Base-by-base conservation (phyloP, 2,888 invertebrate species). In the Plebejus argus region DNA sequence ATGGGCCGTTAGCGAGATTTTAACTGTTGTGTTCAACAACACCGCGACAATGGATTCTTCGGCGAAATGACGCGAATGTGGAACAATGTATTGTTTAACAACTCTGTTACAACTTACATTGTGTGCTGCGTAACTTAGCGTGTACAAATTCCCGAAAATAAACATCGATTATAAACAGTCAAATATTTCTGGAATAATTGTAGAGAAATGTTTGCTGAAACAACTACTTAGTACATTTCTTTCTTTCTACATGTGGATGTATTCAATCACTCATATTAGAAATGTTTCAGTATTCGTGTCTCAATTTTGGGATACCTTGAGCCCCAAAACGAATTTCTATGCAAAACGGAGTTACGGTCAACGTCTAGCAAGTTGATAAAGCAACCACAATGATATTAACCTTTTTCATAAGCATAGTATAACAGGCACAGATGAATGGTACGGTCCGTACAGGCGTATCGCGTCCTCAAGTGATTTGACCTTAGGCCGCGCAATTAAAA, bases 21-120 rank as follows among this genome's bases (percentile, higher is more conserved):
- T 84, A 87, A 84, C 86, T 88, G 86, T 89, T 90, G 88, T 87
- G 88, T 84, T 82, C 91, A 94, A 93, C 93, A 93, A 92, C 91
- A 91, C 78, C 79, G 86, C 89, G 87, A 94, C 93, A 94, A 93
- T 94, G 91, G 92, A 85, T 84, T 86, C 87, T 93, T 92, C 91
- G 87, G 81, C 86, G 93, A 92, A 93, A 83, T 85, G 84, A 83
- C 83, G 84, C 88, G 89, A 90, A 92, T 91, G 90, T 90, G 88
- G 90, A 92, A 94, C 93, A 94, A 93, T 93, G 91, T 72, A 87
- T 89, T 91, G 91, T 90, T 90, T 89, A 93, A 92, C 91, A 91
- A 92, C 92, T 91, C 86, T 89, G 90, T 91, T 80, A 90, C n/a
- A n/a, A n/a, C n/a, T n/a, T n/a, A n/a, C 71, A 91, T 91, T 90